Conservation (phyloP, 2,888 invertebrate genomes). For the Cylloceria caligata region DNA sequence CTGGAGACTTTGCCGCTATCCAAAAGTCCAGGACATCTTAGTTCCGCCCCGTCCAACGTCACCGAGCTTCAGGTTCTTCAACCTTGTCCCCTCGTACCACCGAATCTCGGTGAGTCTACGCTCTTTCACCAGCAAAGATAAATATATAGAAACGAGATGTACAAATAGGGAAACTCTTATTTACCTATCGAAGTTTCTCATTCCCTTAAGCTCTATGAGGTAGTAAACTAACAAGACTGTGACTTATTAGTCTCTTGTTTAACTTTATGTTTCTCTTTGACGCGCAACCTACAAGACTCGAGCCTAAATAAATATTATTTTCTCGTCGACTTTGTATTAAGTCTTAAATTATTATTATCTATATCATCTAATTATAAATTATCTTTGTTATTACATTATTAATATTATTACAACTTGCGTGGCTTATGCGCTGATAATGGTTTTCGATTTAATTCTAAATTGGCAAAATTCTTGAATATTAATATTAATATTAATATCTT, state of each 20-base stretch:
- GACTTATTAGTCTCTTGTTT: not conserved
- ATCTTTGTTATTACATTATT: too few relatives aligned
- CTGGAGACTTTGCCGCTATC: conserved; percentile 69
- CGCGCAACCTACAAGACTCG: not conserved
- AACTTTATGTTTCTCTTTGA: conserved; percentile 5
- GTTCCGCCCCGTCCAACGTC: conserved; percentile 71
- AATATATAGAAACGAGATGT: not conserved
- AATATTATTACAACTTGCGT: too few relatives aligned
- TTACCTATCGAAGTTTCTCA: not conserved
- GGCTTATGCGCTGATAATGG: too few relatives aligned
- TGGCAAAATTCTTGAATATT: too few relatives aligned
- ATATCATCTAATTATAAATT: too few relatives aligned
- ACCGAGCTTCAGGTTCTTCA: conserved; percentile 81
- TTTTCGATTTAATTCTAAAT: too few relatives aligned
- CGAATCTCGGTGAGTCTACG: conserved; percentile 87
- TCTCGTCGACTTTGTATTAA: not conserved
- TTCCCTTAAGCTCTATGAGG: not conserved
- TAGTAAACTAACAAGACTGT: not conserved
- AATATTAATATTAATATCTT: too few relatives aligned
- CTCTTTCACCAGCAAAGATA: not conserved
- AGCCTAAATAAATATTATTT: conserved; percentile 7
- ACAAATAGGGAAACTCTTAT: not conserved
- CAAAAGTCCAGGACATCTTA: conserved; percentile 59
- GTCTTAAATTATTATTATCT: not conserved
- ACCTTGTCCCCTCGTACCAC: conserved; percentile 87